phyloP scores from a whole-genome alignment of 2,888 invertebrate species.

The Dryocosmus kuriphilus region DNA sequence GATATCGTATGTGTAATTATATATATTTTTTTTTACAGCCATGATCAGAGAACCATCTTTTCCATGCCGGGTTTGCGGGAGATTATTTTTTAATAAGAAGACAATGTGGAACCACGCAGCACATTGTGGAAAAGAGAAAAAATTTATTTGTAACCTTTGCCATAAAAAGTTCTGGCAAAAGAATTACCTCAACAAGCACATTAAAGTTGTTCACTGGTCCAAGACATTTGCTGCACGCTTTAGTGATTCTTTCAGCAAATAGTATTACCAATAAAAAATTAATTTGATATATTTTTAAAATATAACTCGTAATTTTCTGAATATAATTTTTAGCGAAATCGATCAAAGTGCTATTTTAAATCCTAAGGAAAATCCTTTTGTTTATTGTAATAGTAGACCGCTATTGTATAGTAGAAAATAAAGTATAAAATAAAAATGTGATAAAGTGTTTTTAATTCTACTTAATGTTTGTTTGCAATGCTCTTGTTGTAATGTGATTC shows the following conservation, averaged over 20 bases:
- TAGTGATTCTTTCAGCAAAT: neutral
- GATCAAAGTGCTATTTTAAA: too few relatives aligned
- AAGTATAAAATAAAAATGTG: neutral
- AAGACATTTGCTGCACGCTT: neutral
- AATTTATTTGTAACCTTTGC: neutral
- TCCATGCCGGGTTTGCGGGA: neutral
- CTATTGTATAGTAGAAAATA: neutral
- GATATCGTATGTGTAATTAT: neutral
- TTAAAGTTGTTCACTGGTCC: neutral
- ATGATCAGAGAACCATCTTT: neutral
- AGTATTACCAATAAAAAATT: neutral
- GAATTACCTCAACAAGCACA: neutral
- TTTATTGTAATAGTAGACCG: neutral
- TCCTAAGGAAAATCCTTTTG: too few relatives aligned
- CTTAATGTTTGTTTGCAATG: too few relatives aligned
- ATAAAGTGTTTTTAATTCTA: neutral
- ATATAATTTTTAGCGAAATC: too few relatives aligned
- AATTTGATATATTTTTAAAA: too few relatives aligned
- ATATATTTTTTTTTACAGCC: neutral
- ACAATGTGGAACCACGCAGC: slow-evolving; percentile 3
- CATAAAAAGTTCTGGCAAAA: neutral
- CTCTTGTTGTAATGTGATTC: too few relatives aligned
- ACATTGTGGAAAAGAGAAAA: slow-evolving; percentile 1
- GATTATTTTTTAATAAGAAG: neutral
- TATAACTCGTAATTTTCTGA: too few relatives aligned